These are phyloP conservation scores for Lobophora halterata DNA, from an alignment of 2,888 invertebrate genomes.

Conservation along the genomic window DNA sequence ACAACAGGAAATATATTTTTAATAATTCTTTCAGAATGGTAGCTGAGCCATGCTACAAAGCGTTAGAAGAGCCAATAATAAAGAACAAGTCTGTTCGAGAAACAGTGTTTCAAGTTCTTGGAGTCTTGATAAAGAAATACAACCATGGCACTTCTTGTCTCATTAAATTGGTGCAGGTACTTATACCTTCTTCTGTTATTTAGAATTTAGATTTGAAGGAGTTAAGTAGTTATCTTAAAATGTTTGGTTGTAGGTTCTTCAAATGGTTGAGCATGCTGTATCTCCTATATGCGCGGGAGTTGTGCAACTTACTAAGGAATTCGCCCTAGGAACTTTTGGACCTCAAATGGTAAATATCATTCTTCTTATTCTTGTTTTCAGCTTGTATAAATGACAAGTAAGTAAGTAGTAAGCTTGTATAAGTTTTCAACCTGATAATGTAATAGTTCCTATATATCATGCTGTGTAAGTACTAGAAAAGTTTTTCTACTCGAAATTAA, in stretches of 20 bases:
- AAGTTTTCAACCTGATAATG: too few relatives aligned
- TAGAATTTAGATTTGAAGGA: neutral
- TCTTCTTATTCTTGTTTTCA: too few relatives aligned
- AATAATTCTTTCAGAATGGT: slow-evolving; percentile 85
- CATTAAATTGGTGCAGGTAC: slow-evolving; percentile 84
- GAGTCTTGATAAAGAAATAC: slow-evolving; percentile 89
- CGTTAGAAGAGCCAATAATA: slow-evolving; percentile 82
- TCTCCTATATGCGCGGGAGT: slow-evolving; percentile 86
- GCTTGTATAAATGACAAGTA: too few relatives aligned
- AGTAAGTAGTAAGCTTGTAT: too few relatives aligned
- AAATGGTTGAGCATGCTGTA: slow-evolving; percentile 87
- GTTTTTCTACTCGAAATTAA: too few relatives aligned
- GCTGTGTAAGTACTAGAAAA: too few relatives aligned
- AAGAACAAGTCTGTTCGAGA: slow-evolving; percentile 84
- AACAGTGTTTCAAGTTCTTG: slow-evolving; percentile 89
- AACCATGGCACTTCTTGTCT: slow-evolving; percentile 91
- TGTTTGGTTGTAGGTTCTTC: slow-evolving; percentile 83
- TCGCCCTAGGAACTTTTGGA: slow-evolving; percentile 85
- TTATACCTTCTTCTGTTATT: slow-evolving; percentile 2
- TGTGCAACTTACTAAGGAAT: slow-evolving; percentile 84
- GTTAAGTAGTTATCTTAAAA: too few relatives aligned
- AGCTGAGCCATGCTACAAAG: slow-evolving; percentile 88
- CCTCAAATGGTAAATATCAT: slow-evolving; percentile 80
- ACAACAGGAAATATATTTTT: too few relatives aligned
- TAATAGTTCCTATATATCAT: too few relatives aligned